Evolutionary conservation across 2,888 invertebrate species (phyloP).

Genomic region (Hydrotaea cyrtoneurina): DNA sequence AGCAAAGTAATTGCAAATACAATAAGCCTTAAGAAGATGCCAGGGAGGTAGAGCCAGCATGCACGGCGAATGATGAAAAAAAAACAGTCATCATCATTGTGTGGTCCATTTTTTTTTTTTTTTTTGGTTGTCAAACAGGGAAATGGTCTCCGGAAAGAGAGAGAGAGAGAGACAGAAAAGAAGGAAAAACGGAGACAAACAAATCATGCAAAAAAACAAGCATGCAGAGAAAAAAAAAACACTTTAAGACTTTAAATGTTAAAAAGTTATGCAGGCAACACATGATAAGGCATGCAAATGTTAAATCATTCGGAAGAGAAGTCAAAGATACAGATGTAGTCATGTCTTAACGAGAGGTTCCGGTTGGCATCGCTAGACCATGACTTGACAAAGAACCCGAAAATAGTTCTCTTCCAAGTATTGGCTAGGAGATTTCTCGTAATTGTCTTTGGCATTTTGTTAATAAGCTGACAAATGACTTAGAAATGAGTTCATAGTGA

Average conservation of each 20-base stretch:
- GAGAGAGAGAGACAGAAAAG: background rate
- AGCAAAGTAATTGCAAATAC: slow-evolving; percentile 40
- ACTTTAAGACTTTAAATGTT: slow-evolving; percentile 41
- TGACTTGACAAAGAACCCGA: too few species aligned
- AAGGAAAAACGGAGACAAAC: slow-evolving; percentile 75
- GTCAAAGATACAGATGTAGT: slow-evolving; percentile 3
- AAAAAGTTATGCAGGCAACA: slow-evolving; percentile 66
- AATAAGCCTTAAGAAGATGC: slow-evolving; percentile 14
- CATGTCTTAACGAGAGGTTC: background rate
- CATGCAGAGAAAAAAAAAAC: slow-evolving; percentile 58
- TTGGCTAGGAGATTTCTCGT: too few species aligned
- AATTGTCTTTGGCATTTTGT: too few species aligned
- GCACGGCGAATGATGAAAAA: background rate
- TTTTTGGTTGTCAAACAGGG: background rate
- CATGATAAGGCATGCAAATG: too few species aligned
- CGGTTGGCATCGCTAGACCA: too few species aligned
- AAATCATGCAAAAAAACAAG: slow-evolving; percentile 70
- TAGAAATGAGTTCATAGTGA: too few species aligned
- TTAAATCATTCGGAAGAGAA: slow-evolving; percentile 24
- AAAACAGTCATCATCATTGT: slow-evolving; percentile 2
- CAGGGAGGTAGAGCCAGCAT: background rate
- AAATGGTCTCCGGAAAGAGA: slow-evolving; percentile 7
- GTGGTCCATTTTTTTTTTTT: slow-evolving; percentile 12
- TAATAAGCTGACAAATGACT: too few species aligned
- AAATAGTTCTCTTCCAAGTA: too few species aligned